A percentile compares a stretch with the other conserved stretches of the same genome.
Conservation (phyloP, 2,797 vertebrate genomes). For the Chrosomus eos region DNA sequence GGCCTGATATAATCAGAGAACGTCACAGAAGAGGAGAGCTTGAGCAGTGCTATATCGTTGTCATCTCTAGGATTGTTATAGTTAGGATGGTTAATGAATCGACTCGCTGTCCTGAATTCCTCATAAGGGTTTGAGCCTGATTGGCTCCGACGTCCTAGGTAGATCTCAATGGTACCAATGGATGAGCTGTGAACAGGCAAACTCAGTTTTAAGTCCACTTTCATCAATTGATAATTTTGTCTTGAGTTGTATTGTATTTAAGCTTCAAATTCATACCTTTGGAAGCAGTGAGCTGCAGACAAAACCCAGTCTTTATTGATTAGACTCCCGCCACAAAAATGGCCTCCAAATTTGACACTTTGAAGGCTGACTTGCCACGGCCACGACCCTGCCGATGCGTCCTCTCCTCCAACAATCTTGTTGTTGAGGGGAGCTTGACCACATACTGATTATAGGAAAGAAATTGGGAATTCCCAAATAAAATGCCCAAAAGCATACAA, state of each 20-base stretch:
- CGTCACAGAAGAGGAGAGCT: not conserved
- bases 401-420: constrained; percentile 69
- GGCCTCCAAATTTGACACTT: accelerated
- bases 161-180: not conserved
- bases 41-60: constrained; percentile 53
- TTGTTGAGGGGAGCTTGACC: constrained; percentile 64
- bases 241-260: not conserved
- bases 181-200: not conserved
- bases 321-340: constrained; percentile 74
- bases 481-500: not conserved
- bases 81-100: not conserved
- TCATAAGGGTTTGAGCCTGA: not conserved
- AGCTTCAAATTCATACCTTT: constrained; percentile 39
- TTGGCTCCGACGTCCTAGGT: constrained; percentile 28
- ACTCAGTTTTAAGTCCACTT: not conserved
- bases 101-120: accelerated
- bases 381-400: constrained; percentile 1
- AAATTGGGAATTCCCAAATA: not conserved
- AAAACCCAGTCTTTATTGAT: constrained; percentile 70
- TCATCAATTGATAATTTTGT: not conserved
- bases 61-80: not conserved
- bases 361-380: not conserved
- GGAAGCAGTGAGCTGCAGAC: constrained; percentile 70
- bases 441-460: constrained; percentile 63
- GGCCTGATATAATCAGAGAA: constrained; percentile 38